Base-by-base conservation (phyloP, 2,888 invertebrate species). In the Drosophila koepferae region DNA sequence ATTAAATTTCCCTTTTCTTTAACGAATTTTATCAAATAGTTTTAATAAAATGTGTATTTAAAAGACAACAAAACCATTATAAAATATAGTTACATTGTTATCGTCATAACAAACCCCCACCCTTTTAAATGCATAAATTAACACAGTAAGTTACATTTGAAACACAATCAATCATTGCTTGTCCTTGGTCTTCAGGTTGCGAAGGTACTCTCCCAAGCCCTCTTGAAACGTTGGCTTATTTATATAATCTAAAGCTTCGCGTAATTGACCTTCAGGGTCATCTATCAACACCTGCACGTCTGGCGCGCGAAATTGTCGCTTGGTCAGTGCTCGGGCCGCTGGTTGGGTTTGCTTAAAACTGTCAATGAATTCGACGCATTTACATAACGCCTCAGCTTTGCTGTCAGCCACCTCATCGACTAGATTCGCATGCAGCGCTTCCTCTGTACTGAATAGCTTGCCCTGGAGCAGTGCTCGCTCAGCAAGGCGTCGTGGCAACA, bases 401-500 rank as follows among this genome's bases (percentile, higher is more conserved):
- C 95, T 95, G 2, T 93, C 90, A 1, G 95, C 96, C 43, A 95
- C 89, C 92, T 96, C 96, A 93, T 98, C 98, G 10, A 98, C 94
- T 0, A 98, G 93, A 6, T 97, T 96, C 48, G 96, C 94, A 91
- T 95, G 94, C 34, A 96, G 92, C 16, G 98, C 98, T 91, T 97
- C 96, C 38, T 96, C 95, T 5, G 96, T 95, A 10, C 94, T 93
- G 90, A 96, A 97, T 92, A 97, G 94, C 73, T 93, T 95, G 2
- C 97, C 98, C 8, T 95, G 94, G 2, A 95, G 96, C 10, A 98
- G 94, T 0, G 97, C 96, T 36, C 95, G 80, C 92, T 98, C 98
- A 0, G 96, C 95, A 54, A 95, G 94, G 76, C 97, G 81, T 14
- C 94, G 92, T 0, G 97, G 95, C 43, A 96, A 94, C 0, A 95